Evolutionary conservation across 2,113 vertebrate species (phyloP).

Genomic region (Haliaeetus leucogaster): DNA sequence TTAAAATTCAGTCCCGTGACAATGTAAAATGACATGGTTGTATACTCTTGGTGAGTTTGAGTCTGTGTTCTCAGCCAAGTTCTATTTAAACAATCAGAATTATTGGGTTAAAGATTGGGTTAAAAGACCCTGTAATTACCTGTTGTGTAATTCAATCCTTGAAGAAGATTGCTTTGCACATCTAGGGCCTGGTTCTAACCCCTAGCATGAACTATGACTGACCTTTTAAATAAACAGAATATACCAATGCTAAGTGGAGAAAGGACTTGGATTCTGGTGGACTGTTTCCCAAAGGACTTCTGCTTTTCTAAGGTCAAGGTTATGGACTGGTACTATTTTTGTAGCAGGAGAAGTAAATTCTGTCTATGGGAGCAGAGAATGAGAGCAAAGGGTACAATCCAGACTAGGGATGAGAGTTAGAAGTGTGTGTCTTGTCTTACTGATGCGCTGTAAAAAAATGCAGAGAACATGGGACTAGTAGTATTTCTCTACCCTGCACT

Average conservation of each 20-base stretch:
- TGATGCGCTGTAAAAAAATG: not conserved
- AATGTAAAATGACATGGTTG: not conserved
- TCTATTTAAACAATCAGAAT: not conserved
- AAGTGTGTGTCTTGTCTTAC: not conserved
- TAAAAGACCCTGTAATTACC: not conserved
- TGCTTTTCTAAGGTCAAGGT: not conserved
- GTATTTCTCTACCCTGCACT: not conserved
- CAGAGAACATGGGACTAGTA: accelerated
- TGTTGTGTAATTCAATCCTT: not conserved
- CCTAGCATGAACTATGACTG: not conserved
- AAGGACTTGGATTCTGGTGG: not conserved
- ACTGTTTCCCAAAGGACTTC: not conserved
- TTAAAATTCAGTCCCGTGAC: too few species aligned
- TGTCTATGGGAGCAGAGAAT: not conserved
- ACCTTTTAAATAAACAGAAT: not conserved
- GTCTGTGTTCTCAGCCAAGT: not conserved
- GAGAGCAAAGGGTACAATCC: not conserved
- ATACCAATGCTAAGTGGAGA: not conserved
- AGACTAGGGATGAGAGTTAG: not conserved
- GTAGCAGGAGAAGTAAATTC: not conserved
- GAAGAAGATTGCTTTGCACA: not conserved
- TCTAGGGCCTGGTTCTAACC: not conserved
- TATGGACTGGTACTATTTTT: not conserved
- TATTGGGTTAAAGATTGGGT: not conserved
- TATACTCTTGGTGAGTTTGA: not conserved